A percentile compares a stretch with the other conserved stretches of the same genome.
Conservation (phyloP, 2,888 invertebrate genomes). For the Polydrusus tereticollis region DNA sequence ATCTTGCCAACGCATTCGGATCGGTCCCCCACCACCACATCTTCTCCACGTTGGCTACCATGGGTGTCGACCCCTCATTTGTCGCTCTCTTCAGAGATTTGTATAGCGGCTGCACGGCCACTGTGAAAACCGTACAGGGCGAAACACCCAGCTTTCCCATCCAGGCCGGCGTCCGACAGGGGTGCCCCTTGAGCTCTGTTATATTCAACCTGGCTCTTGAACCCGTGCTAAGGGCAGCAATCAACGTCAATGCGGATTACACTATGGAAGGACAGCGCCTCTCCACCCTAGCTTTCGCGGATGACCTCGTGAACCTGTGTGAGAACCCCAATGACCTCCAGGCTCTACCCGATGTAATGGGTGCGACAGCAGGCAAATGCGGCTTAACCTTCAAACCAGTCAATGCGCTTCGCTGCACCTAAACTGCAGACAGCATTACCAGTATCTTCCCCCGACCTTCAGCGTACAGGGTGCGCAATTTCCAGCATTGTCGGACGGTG, state of each 20-base stretch:
- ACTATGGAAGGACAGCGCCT: slow-evolving; percentile 10
- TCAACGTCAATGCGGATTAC: neutral
- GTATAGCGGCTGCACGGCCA: slow-evolving; percentile 30
- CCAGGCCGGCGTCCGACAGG: slow-evolving; percentile 61
- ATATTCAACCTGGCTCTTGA: slow-evolving; percentile 59
- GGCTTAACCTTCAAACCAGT: slow-evolving; percentile 57
- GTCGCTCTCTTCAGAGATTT: slow-evolving; percentile 41
- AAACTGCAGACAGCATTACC: slow-evolving; percentile 35
- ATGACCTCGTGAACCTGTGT: slow-evolving; percentile 42
- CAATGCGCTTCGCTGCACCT: slow-evolving; percentile 56
- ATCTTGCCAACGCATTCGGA: slow-evolving; percentile 63
- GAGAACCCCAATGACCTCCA: slow-evolving; percentile 42
- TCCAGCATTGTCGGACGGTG: slow-evolving; percentile 48
- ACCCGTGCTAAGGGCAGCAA: slow-evolving; percentile 34
- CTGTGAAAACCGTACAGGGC: neutral
- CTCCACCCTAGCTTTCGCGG: slow-evolving; percentile 41
- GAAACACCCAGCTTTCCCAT: slow-evolving; percentile 24
- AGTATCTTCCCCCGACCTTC: slow-evolving; percentile 46
- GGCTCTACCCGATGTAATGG: slow-evolving; percentile 33
- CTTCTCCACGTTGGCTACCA: neutral
- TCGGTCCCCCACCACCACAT: slow-evolving; percentile 59
- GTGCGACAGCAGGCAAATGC: slow-evolving; percentile 33
- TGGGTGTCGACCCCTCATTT: slow-evolving; percentile 3
- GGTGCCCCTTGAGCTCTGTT: slow-evolving; percentile 59
- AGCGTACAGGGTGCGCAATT: slow-evolving; percentile 49